Evolutionary conservation across 2,113 vertebrate species (phyloP), one percentile per base, ranked within the genome.

Genomic region (Anser brachyrhynchus): DNA sequence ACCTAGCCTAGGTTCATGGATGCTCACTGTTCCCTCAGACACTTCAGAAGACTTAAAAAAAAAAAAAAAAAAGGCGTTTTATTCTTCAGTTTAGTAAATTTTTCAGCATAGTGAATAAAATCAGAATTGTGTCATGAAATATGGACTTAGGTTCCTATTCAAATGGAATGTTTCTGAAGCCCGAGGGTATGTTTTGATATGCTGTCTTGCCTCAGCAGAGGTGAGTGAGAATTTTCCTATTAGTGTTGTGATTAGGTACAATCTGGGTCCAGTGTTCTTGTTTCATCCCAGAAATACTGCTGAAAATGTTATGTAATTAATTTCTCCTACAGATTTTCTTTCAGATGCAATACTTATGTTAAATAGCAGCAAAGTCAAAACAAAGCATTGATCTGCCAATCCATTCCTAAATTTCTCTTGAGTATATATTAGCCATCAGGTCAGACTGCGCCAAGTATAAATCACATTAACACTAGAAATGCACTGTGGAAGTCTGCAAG

Each of bases 401-500:
- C 18, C 49, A 46, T 75, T 87, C 39, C 44, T 81, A 81, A 94
- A 81, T 81, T 93, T 94, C 76, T 95, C 72, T 66, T 52, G 73
- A 84, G 52, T 81, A 51, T 88, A 62, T 93, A 96, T 72, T 90
- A 90, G 49, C 57, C 62, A 87, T 72, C 77, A 92, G 76, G 78
- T 83, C 87, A 91, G 87, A 83, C 71, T 65, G 23, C 41, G 88
- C 61, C 69, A 90, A 81, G 29, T 77, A 64, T 87, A 84, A 94
- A 90, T 87, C 77, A 62, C 57, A 79, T 84, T 84, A 93, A 75
- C 70, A 81, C 57, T 78, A 75, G 58, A 89, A 93, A 95, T 84
- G 57, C 39, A 23, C 76, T 37, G 37, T 81, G 69, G 57, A 92
- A 87, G 39, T 94, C 77, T 94, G 52, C 80, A 87, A 89, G 80